Percentiles rank a stretch among this genome's conserved stretches.
Conservation (phyloP, 2,113 vertebrate genomes). For the Todiramphus chloris region DNA sequence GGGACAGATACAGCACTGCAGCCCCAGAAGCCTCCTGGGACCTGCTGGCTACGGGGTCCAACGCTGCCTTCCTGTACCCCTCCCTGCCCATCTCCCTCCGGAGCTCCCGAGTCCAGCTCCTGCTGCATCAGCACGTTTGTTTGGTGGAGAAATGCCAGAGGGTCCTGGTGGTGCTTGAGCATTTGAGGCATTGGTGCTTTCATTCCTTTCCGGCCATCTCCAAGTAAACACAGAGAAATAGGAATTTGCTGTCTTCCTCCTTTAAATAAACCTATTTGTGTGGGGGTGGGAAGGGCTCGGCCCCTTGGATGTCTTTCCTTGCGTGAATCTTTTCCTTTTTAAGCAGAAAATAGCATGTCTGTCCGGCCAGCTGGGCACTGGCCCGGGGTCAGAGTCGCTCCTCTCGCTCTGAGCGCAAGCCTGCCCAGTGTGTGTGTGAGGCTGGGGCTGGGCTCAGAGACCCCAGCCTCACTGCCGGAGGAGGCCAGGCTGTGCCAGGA, state of each 20-base stretch:
- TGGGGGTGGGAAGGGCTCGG: conserved; percentile 25
- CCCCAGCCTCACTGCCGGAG: not conserved
- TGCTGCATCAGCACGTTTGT: not conserved
- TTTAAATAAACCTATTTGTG: conserved; percentile 58
- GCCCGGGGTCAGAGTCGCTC: not conserved
- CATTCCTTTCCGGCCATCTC: conserved; percentile 59
- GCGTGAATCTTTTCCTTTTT: conserved; percentile 57
- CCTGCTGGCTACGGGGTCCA: not conserved
- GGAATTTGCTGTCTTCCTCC: conserved; percentile 59
- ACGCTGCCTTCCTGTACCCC: not conserved
- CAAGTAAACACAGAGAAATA: conserved; percentile 65
- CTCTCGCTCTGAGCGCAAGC: not conserved
- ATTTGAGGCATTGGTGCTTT: conserved; percentile 2
- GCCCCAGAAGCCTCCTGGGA: not conserved
- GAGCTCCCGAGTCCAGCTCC: not conserved
- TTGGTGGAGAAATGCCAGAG: not conserved
- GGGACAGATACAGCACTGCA: not conserved
- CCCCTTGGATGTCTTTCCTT: not conserved
- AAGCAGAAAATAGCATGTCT: conserved; percentile 25
- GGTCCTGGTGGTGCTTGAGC: not conserved
- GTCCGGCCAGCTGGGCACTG: not conserved
- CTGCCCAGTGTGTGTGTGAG: not conserved
- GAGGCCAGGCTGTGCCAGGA: not conserved
- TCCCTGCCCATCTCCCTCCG: not conserved
- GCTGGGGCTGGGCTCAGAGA: not conserved